Evolutionary conservation across 2,797 vertebrate genomes (phyloP).

Genomic region (Chelon labrosus): DNA sequence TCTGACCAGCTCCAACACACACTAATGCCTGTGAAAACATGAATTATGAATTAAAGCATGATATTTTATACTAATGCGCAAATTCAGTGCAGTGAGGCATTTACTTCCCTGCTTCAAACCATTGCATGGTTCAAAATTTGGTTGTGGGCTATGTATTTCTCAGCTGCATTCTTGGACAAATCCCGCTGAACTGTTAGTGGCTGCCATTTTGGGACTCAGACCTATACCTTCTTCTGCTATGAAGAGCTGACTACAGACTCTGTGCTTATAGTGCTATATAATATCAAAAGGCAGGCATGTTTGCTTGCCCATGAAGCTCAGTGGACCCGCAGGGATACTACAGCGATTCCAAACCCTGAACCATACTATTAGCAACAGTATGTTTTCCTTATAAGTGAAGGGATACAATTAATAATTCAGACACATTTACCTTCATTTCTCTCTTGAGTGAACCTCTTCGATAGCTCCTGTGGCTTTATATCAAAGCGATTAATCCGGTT

Average conservation of each 20-base stretch:
- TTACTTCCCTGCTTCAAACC: slow-evolving; percentile 37
- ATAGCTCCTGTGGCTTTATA: neutral
- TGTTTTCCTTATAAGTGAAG: neutral
- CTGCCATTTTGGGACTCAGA: slow-evolving; percentile 16
- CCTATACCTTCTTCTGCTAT: slow-evolving; percentile 4
- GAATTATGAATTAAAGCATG: slow-evolving; percentile 53
- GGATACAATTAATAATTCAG: neutral
- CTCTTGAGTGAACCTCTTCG: neutral
- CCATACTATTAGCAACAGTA: neutral
- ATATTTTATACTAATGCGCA: slow-evolving; percentile 39
- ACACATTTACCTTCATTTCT: neutral
- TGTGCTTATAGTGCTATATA: neutral
- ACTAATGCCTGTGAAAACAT: slow-evolving; percentile 43
- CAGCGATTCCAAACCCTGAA: neutral
- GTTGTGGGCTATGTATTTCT: slow-evolving; percentile 18
- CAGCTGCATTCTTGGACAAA: slow-evolving; percentile 10
- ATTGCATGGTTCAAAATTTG: slow-evolving; percentile 24
- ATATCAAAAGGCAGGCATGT: neutral
- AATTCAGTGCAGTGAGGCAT: slow-evolving; percentile 27
- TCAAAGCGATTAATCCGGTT: no score
- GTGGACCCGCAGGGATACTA: neutral
- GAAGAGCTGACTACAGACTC: neutral
- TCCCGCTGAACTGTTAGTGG: slow-evolving; percentile 14
- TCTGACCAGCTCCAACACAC: slow-evolving; percentile 39
- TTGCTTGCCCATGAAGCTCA: neutral